phyloP scores from a whole-genome alignment of 1,140 invertebrate genomes.

The Musca domestica region DNA sequence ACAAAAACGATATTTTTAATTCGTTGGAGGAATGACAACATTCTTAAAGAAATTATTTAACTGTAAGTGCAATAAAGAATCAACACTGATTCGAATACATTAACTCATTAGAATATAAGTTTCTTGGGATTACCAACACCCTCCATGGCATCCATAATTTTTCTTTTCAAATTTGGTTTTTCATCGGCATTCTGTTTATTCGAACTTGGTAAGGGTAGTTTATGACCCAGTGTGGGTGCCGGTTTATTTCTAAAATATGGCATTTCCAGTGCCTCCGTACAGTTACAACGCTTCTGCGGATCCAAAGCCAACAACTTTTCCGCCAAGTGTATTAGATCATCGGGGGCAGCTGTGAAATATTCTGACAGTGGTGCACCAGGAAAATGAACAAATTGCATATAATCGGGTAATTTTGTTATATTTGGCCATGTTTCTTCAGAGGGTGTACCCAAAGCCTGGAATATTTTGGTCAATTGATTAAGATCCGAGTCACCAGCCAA shows the following conservation, averaged over 20 bases:
- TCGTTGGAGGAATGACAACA: no score
- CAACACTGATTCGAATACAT: no score
- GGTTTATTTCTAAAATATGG: slow-evolving; percentile 86
- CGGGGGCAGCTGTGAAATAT: slow-evolving; percentile 93
- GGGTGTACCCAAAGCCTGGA: slow-evolving; percentile 88
- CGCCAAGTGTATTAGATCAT: slow-evolving; percentile 89
- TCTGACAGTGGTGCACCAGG: slow-evolving; percentile 79
- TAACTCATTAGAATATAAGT: slow-evolving; percentile 7
- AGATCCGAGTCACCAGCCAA: slow-evolving; percentile 95
- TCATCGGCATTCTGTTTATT: slow-evolving; percentile 27
- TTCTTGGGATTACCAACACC: slow-evolving; percentile 28
- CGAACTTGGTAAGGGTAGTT: slow-evolving; percentile 71
- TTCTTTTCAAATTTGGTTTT: slow-evolving; percentile 27
- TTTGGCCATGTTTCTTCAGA: slow-evolving; percentile 90
- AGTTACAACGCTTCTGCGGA: slow-evolving; percentile 80
- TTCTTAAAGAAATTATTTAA: no score
- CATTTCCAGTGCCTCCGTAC: slow-evolving; percentile 78
- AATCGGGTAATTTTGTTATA: slow-evolving; percentile 83
- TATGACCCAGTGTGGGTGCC: slow-evolving; percentile 75
- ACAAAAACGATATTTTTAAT: no score
- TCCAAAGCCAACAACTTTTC: slow-evolving; percentile 78
- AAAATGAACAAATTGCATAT: slow-evolving; percentile 87
- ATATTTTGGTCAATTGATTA: slow-evolving; percentile 94
- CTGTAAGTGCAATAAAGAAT: background rate
- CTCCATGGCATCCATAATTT: slow-evolving; percentile 28